Evolutionary conservation across 2,797 vertebrate genomes (phyloP).

Genomic region (Arvicola amphibius): DNA sequence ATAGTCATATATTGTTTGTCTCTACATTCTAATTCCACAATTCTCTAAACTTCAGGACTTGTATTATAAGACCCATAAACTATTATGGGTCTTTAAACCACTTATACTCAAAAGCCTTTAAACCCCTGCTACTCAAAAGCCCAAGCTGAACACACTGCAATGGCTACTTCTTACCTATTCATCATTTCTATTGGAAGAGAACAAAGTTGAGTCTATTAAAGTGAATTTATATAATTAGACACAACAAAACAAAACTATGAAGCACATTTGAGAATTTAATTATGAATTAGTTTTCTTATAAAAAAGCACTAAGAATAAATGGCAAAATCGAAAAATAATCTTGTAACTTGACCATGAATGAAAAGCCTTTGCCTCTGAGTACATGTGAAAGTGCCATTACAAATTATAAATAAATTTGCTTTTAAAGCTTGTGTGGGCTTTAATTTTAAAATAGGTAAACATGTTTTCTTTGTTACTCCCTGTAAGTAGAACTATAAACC

Average conservation of each 20-base stretch:
- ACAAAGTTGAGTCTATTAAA: background rate
- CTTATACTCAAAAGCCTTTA: too few relatives aligned
- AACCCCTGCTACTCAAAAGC: too few relatives aligned
- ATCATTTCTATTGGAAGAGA: background rate
- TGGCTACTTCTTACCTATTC: background rate
- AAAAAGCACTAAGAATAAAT: slow-evolving; percentile 25
- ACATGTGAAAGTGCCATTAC: background rate
- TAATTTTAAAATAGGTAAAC: background rate
- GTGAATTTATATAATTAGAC: background rate
- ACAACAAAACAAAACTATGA: background rate
- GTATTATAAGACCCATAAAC: background rate
- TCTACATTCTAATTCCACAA: background rate
- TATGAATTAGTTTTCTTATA: slow-evolving; percentile 25
- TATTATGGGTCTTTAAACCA: background rate
- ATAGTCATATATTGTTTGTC: background rate
- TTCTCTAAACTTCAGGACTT: background rate
- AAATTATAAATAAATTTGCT: background rate
- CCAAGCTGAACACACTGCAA: background rate
- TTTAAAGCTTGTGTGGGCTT: background rate
- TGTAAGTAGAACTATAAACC: slow-evolving; percentile 10
- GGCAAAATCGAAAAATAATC: background rate
- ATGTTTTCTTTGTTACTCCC: background rate
- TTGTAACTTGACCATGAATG: background rate
- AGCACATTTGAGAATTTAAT: slow-evolving; percentile 12
- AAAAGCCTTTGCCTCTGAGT: background rate